Base-by-base conservation (phyloP, 2,113 vertebrate genomes). In the Clarias gariepinus region DNA sequence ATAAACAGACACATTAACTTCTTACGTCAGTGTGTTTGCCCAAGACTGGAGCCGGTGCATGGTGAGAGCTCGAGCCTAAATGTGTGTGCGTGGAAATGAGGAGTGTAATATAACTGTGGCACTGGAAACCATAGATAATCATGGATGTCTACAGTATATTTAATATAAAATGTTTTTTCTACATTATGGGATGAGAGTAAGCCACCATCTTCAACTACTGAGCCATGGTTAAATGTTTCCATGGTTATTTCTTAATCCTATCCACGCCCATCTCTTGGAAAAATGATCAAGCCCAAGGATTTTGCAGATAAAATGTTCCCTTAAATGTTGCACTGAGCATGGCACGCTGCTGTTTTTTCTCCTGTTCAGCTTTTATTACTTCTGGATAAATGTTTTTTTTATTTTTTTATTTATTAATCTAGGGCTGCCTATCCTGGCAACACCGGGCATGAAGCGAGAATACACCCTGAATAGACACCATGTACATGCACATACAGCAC, bases 1-100 rank as follows among this genome's bases (percentile, higher is more conserved):
- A 82, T 85, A 91, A 81, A 79, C 90, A 89, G 84, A 87, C 87
- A 89, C 84, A 83, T 88, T 85, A 76, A 71, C 68, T 68, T 68
- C 61, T 90, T 84, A 85, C 86, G 83, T 89, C 87, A 47, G 66
- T 52, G 28, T 83, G 83, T 87, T 81, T 85, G 78, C 83, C 47
- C 85, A 78, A 86, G 73, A 76, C 47, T 84, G 23, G 85, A 80
- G 71, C 82, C 30, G n/a, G 33, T 81, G 83, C 64, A 53, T 47
- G 78, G 79, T 74, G 87, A 81, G 81, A 78, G 77, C 60, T 30
- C 64, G 41, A 30, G 68, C 74, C 30, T 82, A 47, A 77, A 21
- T 79, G 78, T 90, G 82, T 86, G 68, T 64, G 81, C 60, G 66
- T 41, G 76, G n/a, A 21, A 36, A 60, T 80, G 57, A 3, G 15